Evolutionary conservation across 2,888 invertebrate species (phyloP), one percentile per base, ranked within the genome.

Genomic region (Chalcis sispes): DNA sequence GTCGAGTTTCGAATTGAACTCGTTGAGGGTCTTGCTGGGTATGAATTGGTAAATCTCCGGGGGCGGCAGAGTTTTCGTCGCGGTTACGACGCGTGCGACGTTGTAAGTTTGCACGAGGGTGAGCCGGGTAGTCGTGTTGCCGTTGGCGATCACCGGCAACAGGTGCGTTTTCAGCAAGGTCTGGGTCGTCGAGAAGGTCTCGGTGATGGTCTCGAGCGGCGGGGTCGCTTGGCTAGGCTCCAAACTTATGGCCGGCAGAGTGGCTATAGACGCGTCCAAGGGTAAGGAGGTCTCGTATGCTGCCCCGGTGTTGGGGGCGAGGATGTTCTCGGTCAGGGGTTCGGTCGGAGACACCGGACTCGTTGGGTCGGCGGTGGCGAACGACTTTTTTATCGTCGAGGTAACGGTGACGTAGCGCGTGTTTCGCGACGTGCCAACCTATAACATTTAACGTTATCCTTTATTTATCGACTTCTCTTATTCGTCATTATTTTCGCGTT

Each of bases 171-270:
- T 96, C 20, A 96, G 89, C 90, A 96, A 93, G 10, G 94, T 92
- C 88, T 97, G 96, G 0, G 96, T 96, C 4, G 97, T 96, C 82
- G 96, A 96, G 89, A 96, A 97, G 2, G 96, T 96, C 89, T 97
- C 96, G 0, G 96, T 96, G 54, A 95, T 90, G 0, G 96, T 96
- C 90, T 96, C 96, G 65, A 97, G 89, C 0, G 96, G 95, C 15
- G 96, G 96, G 0, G 96, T 96, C 87, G 95, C 95, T 86, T 93
- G 93, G 82, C 94, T 94, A 10, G 93, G 92, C 7, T 94, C 92
- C 50, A 96, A 89, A 75, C 93, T 93, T 78, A 97, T 92, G 0
- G 96, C 93, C 10, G 96, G 95, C 46, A 97, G 90, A 0, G 96
- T 96, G 10, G 94, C 95, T 71, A 96, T 92, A 82, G 95, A 95